Evolutionary conservation across 2,113 vertebrate genomes (phyloP), one percentile per base, ranked within the genome.

Genomic region (Burhinus oedicnemus): DNA sequence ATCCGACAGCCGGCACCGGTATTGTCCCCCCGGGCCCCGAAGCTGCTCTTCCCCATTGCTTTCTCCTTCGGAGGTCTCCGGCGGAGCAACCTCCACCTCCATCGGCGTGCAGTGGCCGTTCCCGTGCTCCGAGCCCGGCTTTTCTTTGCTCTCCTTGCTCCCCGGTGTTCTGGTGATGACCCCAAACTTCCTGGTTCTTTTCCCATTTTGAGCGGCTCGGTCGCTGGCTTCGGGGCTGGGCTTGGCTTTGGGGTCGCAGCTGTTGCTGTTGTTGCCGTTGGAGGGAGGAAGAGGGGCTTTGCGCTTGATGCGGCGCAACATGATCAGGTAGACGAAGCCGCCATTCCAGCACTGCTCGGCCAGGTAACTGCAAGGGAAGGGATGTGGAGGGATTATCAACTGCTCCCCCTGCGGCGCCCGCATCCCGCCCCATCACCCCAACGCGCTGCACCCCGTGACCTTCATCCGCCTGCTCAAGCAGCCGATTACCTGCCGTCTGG

Each of bases 321-420:
- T 99, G 98, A 99, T 99, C 98, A 99, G 97, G 98, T 99, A 99
- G 98, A 99, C 98, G 7, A 98, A 99, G 96, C 99, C 99, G 93
- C 99, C 99, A 98, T 99, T 99, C 99, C 99, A 99, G 98, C 99
- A 99, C 99, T 99, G 99, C 92, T 99, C 99, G 36, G 99, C 99
- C 98, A 99, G 98, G 97, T 99, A 99, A 98, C 99, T 99, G 98
- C 47, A 96, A 91, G 89, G 47, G 57, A 97, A 91, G 72, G 76
- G 49, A 95, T 11, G 64, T 0, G 1, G 1, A 2, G 7, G 5
- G 1, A 52, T 94, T 79, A 96, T 38, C 1, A 2, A 40, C 40
- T 25, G 16, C 87, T 66, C 1, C 0, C 11, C 36, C 38, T 1
- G 1, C 11, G 4, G 27, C 0, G 14, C 55, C 47, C 1, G 1